Evolutionary conservation across 2,888 invertebrate genomes (phyloP).

Genomic region (Drosophila gaucha): DNA sequence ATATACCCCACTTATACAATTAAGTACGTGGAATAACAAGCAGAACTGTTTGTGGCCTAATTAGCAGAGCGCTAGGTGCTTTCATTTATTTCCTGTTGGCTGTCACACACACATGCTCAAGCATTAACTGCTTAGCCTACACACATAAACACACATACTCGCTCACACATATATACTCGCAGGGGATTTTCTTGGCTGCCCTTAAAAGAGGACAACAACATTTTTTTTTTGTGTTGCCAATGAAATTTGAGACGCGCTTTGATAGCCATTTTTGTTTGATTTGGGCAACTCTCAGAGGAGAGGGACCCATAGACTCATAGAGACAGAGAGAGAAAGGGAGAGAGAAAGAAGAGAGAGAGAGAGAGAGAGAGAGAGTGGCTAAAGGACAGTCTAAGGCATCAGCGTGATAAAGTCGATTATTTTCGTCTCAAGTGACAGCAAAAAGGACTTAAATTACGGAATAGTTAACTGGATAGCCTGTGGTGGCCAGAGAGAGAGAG

Average conservation of each 20-base stretch:
- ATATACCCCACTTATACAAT: constrained; percentile 5
- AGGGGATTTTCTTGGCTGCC: constrained; percentile 12
- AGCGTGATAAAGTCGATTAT: constrained; percentile 77
- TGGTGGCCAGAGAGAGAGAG: neutral
- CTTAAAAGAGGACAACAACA: constrained; percentile 23
- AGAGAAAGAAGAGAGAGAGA: neutral
- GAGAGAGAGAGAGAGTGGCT: neutral
- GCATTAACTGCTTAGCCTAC: constrained; percentile 8
- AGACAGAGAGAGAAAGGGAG: neutral
- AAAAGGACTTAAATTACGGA: constrained; percentile 78
- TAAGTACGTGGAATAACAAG: neutral
- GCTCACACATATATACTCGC: neutral
- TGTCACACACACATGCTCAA: constrained; percentile 1
- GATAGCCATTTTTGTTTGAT: constrained; percentile 37
- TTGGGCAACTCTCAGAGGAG: neutral
- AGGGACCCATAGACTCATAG: too few species aligned
- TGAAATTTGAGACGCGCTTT: constrained; percentile 68
- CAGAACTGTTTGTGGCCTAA: constrained; percentile 52
- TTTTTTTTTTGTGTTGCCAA: constrained; percentile 39
- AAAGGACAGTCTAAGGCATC: constrained; percentile 25
- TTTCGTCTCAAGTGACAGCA: constrained; percentile 78
- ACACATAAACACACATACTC: constrained; percentile 1
- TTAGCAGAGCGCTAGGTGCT: constrained; percentile 50
- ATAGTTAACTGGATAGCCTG: constrained; percentile 66
- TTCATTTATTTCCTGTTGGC: neutral